phyloP scores from a whole-genome alignment of 2,113 vertebrate species.

The Turnix velox region DNA sequence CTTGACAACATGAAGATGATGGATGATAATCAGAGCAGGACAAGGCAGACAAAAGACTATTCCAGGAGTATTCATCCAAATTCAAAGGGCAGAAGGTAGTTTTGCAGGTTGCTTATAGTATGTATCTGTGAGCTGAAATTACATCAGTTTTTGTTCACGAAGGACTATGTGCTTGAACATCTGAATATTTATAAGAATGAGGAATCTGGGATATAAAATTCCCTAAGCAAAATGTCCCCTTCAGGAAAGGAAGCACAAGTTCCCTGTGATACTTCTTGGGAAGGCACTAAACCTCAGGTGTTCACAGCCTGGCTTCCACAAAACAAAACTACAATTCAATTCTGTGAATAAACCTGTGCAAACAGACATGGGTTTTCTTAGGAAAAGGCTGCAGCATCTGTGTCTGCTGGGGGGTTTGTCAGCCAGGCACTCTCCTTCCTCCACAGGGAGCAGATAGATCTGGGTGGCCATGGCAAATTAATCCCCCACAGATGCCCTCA shows the following conservation, averaged over 20 bases:
- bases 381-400: rapidly evolving
- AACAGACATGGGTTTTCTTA: neutral
- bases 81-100: neutral
- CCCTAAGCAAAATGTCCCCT: neutral
- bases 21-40: neutral
- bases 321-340: neutral
- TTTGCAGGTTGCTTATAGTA: neutral
- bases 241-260: neutral
- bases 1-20: constrained; percentile 29
- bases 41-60: neutral
- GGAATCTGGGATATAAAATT: neutral
- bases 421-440: rapidly evolving
- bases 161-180: neutral
- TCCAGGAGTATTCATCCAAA: neutral
- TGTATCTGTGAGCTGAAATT: neutral
- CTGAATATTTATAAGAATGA: neutral
- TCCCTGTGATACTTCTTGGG: neutral
- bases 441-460: neutral
- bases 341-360: neutral
- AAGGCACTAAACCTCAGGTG: neutral
- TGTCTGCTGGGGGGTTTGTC: neutral
- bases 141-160: neutral
- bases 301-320: neutral
- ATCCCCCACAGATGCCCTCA: neutral
- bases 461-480: neutral